phyloP scores from a whole-genome alignment of 53 echinoderm and acorn worm species.

The Apostichopus leukothele region DNA sequence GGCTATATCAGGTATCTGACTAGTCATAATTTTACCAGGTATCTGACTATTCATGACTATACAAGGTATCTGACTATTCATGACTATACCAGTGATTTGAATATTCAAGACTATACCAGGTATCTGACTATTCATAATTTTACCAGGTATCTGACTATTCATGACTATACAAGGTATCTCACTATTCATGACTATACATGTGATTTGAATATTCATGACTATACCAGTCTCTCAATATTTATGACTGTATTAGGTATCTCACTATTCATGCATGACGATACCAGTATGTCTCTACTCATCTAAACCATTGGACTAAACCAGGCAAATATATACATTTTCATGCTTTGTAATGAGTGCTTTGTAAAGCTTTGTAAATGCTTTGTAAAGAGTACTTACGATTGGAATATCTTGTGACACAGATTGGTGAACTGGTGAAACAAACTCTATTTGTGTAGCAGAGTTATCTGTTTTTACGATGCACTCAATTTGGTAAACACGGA shows the following conservation, averaged over 20 bases:
- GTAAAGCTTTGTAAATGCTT: no score
- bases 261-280: neutral
- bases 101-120: neutral
- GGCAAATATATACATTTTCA: neutral
- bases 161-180: neutral
- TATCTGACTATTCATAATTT: neutral
- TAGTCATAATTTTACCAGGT: neutral
- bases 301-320: neutral
- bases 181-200: neutral
- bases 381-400: conserved; percentile 64
- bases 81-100: neutral
- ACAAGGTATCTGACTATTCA: neutral
- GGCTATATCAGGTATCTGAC: neutral
- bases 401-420: conserved; percentile 98
- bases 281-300: no score
- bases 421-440: conserved; percentile 94
- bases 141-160: neutral
- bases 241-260: neutral
- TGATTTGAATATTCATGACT: neutral
- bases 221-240: neutral
- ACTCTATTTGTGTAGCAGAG: conserved; percentile 93
- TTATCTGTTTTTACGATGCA: conserved; percentile 94
- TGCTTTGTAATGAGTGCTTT: neutral
- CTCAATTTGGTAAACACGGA: conserved; percentile 90
- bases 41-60: neutral